These are phyloP conservation scores for Nanorana parkeri DNA, from an alignment of 2,113 vertebrate genomes.

Conservation along the genomic window DNA sequence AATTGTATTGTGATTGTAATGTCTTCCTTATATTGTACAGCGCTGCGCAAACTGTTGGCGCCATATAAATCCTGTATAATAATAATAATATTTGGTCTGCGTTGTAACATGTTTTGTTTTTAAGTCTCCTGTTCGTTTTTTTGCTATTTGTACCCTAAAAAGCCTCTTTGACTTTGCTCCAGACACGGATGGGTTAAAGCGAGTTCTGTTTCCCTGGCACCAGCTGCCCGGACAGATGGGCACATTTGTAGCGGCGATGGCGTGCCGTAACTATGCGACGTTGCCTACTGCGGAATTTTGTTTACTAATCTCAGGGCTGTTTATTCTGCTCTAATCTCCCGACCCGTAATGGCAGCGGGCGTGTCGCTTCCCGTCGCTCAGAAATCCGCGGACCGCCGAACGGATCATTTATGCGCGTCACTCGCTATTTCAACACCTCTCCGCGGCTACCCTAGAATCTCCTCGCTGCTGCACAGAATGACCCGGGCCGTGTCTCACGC, in stretches of 20 bases:
- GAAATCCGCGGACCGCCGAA: neutral
- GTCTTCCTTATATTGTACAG: too few relatives aligned
- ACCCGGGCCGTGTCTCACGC: too few relatives aligned
- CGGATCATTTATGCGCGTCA: neutral
- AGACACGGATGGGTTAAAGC: too few relatives aligned
- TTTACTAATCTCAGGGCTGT: constrained; percentile 35
- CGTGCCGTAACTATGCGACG: constrained; percentile 18
- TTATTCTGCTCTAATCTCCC: neutral
- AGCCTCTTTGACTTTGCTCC: too few relatives aligned
- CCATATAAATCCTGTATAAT: too few relatives aligned
- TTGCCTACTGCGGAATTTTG: constrained; percentile 13
- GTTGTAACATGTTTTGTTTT: too few relatives aligned
- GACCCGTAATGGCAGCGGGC: too few relatives aligned
- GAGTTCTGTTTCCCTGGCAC: neutral
- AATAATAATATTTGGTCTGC: too few relatives aligned
- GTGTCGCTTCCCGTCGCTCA: neutral
- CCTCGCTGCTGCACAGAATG: neutral
- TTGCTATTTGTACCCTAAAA: too few relatives aligned
- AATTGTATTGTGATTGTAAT: too few relatives aligned
- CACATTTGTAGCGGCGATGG: neutral
- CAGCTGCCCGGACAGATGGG: constrained; percentile 13
- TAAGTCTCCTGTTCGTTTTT: too few relatives aligned
- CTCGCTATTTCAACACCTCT: neutral
- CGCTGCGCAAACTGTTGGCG: too few relatives aligned
- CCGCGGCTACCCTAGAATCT: neutral